Evolutionary conservation across 2,888 invertebrate species (phyloP), one percentile per base, ranked within the genome.

Genomic region (Rhamnusium bicolor): DNA sequence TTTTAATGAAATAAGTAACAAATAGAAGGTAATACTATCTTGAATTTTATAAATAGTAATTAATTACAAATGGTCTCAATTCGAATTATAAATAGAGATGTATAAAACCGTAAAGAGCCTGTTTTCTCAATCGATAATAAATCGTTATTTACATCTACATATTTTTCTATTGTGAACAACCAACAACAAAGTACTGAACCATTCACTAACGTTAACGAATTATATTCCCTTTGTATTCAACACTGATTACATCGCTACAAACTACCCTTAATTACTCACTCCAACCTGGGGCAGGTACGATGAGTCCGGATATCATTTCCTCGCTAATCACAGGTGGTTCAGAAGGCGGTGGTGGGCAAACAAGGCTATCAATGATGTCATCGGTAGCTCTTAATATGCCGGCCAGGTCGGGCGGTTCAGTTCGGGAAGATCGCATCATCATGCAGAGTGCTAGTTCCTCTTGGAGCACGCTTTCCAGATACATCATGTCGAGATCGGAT

Each of bases 401-500:
- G 71, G 92, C 91, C 85, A 94, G 88, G 89, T 94, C 94, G 47
- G 94, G 94, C 49, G 94, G 94, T 87, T 95, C 95, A 16, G 94
- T 94, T 80, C 95, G 92, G 53, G 96, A 94, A 54, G 95, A 96
- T 82, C 98, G 93, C 94, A 98, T 96, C 95, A 98, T 98, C 94
- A 98, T 96, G 90, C 96, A 96, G 76, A 98, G 92, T 60, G 96
- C 94, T 78, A 96, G 92, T 86, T 97, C 97, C 88, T 98, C 98
- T 89, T 98, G 98, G 82, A 98, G 92, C 78, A 98, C 96, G 86
- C 96, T 96, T 89, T 98, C 98, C 87, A 98, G 92, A 91, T 97
- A 98, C 96, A 98, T 98, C 98, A 98, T 98, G 92, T 98, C 98
- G 90, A 98, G 92, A 91, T 98, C 98, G 86, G 97, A 96, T 82